phyloP scores from a whole-genome alignment of 2,113 vertebrate genomes.

The Triplophysa tibetana region DNA sequence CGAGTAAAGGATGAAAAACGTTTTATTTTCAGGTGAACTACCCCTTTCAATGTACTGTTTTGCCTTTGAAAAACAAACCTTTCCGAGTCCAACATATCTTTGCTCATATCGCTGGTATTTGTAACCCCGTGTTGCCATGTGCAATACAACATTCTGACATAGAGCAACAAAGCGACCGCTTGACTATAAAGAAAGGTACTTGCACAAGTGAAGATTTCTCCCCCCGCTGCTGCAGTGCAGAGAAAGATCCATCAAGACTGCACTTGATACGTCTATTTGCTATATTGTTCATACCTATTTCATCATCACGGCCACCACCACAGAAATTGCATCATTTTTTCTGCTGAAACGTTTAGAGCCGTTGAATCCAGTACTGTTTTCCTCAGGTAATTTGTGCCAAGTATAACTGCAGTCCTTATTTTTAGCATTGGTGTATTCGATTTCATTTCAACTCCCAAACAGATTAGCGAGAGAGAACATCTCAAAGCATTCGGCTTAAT shows the following conservation, averaged over 20 bases:
- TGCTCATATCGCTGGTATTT: not conserved
- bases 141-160: conserved; percentile 15
- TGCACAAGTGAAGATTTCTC: not conserved
- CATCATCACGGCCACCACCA: conserved; percentile 37
- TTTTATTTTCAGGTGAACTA: too few species aligned
- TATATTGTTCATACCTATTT: conserved; percentile 33
- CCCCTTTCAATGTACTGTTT: not conserved
- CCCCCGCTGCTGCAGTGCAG: conserved; percentile 18
- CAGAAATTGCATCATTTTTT: conserved; percentile 28
- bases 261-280: conserved; percentile 31
- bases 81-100: not conserved
- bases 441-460: conserved; percentile 31
- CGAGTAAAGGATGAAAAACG: too few species aligned
- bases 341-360: conserved; percentile 2
- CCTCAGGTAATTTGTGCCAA: not conserved
- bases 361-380: conserved; percentile 10
- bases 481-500: conserved; percentile 17
- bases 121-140: not conserved
- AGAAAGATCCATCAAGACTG: conserved; percentile 35
- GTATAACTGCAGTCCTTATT: conserved; percentile 12
- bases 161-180: not conserved
- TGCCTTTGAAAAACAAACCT: not conserved
- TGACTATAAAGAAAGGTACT: not conserved
- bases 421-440: conserved; percentile 27
- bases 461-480: conserved; percentile 31